These are phyloP conservation scores for Pemphredon lugubris DNA, from an alignment of 2,888 invertebrate species.

Conservation along the genomic window DNA sequence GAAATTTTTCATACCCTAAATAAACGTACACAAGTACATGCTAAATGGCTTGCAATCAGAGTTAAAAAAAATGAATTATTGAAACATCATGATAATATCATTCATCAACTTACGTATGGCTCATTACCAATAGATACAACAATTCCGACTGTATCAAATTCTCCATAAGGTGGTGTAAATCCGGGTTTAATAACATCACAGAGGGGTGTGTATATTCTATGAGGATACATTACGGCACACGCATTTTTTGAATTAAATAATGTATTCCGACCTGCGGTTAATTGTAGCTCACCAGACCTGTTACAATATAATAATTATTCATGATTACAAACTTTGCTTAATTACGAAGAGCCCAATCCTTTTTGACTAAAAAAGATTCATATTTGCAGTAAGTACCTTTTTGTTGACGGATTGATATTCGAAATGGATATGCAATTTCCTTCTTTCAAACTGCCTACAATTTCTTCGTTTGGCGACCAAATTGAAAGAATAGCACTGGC, in stretches of 20 bases:
- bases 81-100: neutral
- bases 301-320: neutral
- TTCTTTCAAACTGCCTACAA: conserved; percentile 84
- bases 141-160: conserved; percentile 89
- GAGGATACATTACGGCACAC: conserved; percentile 62
- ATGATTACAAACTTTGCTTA: neutral
- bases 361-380: neutral
- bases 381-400: conserved; percentile 77
- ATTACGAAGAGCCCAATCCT: neutral
- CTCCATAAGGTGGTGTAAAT: conserved; percentile 83
- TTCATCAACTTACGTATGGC: conserved; percentile 74
- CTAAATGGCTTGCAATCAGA: too few species aligned
- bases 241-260: conserved; percentile 77
- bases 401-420: conserved; percentile 83
- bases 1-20: conserved; percentile 78
- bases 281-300: conserved; percentile 81
- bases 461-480: conserved; percentile 87
- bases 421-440: conserved; percentile 84
- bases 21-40: neutral
- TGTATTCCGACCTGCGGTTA: conserved; percentile 83
- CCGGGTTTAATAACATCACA: conserved; percentile 78
- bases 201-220: conserved; percentile 82
- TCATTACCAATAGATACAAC: conserved; percentile 84
- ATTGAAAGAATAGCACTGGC: conserved; percentile 84
- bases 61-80: too few species aligned